A percentile compares a stretch with the other conserved stretches of the same genome.
phyloP scores from a whole-genome alignment of 2,888 invertebrate genomes.

The Rhaphigaster nebulosa region DNA sequence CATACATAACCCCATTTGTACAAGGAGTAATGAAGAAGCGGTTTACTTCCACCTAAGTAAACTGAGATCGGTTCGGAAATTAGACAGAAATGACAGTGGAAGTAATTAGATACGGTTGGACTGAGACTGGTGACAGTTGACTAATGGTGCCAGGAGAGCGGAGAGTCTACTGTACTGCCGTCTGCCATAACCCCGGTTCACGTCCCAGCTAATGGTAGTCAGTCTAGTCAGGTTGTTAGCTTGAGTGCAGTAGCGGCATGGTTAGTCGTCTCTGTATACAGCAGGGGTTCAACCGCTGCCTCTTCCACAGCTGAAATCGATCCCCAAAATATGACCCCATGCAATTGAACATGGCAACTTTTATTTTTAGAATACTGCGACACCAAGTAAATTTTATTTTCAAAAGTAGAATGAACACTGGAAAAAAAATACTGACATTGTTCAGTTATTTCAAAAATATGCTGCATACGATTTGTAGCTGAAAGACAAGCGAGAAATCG shows the following conservation, averaged over 20 bases:
- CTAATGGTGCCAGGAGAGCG: background rate
- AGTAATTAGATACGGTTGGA: background rate
- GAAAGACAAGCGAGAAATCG: no score
- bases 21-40: background rate
- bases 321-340: background rate
- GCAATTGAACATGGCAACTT: no score
- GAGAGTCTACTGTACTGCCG: background rate
- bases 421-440: no score
- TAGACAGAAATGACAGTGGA: background rate
- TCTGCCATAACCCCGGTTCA: background rate
- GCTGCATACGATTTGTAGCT: no score
- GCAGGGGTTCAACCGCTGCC: background rate
- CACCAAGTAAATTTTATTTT: no score
- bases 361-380: no score
- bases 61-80: background rate
- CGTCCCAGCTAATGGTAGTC: background rate
- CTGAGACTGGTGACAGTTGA: background rate
- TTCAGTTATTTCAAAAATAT: no score
- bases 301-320: background rate
- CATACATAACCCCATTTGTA: no score
- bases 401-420: no score
- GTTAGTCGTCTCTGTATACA: background rate
- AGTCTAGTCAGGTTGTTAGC: background rate
- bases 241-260: no score
- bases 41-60: background rate